Evolutionary conservation across 2,797 vertebrate genomes (phyloP).

Genomic region (Semotilus atromaculatus): DNA sequence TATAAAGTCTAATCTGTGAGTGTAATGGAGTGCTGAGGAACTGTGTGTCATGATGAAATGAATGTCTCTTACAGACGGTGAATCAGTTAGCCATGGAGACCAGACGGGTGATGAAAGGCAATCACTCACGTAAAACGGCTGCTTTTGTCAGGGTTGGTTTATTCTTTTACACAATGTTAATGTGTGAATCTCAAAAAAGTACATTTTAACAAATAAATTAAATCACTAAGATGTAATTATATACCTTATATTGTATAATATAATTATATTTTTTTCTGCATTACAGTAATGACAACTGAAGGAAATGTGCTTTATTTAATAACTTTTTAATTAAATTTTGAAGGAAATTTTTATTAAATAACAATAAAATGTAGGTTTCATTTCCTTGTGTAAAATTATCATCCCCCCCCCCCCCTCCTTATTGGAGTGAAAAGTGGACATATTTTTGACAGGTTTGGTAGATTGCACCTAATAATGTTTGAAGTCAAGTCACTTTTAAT

Average conservation of each 20-base stretch:
- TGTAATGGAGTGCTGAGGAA: not conserved
- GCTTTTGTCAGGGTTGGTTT: conserved; percentile 93
- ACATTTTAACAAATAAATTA: not conserved
- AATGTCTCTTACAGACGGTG: conserved; percentile 81
- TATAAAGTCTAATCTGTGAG: not conserved
- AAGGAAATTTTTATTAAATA: not conserved
- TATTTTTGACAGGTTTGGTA: not conserved
- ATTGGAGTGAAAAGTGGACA: not conserved
- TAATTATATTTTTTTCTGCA: not conserved
- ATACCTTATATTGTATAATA: no score
- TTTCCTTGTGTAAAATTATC: not conserved
- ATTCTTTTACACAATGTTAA: not conserved
- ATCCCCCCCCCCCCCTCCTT: no score
- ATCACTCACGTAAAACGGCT: conserved; percentile 94
- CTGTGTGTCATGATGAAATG: not conserved
- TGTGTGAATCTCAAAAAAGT: not conserved
- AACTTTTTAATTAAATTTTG: no score
- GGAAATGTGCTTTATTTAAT: not conserved
- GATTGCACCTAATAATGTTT: not conserved
- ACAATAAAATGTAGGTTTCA: not conserved
- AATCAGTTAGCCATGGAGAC: conserved; percentile 98
- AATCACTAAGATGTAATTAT: not conserved
- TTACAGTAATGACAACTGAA: not conserved
- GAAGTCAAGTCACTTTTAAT: not conserved
- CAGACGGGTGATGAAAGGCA: conserved; percentile 91